Conservation (phyloP, 2,888 invertebrate genomes). For the Hemaris fuciformis region DNA sequence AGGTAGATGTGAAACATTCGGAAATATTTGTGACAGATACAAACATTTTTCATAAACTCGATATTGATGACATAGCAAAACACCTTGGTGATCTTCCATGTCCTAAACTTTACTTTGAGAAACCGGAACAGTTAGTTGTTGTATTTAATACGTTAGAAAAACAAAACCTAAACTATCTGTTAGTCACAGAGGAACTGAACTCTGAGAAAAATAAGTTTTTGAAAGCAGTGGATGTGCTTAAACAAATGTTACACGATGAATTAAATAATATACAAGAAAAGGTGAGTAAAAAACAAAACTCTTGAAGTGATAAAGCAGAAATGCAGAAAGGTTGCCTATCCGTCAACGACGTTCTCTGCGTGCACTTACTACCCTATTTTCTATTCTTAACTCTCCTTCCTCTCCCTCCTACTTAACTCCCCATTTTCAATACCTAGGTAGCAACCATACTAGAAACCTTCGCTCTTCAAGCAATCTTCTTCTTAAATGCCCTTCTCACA, state of each 20-base stretch:
- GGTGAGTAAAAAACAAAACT: constrained; percentile 41
- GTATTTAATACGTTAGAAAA: constrained; percentile 65
- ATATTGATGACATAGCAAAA: constrained; percentile 43
- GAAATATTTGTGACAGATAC: constrained; percentile 58
- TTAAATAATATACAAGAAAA: constrained; percentile 59
- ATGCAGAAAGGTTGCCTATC: too few species aligned
- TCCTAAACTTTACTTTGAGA: constrained; percentile 64
- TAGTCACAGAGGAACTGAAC: constrained; percentile 67
- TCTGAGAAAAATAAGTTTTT: constrained; percentile 65
- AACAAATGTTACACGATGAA: constrained; percentile 50
- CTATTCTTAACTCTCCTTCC: too few species aligned
- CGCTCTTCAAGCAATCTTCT: too few species aligned
- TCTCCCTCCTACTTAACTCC: too few species aligned
- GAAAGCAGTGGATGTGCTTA: constrained; percentile 52
- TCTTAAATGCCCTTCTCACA: too few species aligned
- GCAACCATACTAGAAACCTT: too few species aligned
- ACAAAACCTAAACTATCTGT: constrained; percentile 72
- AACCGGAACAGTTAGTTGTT: constrained; percentile 56
- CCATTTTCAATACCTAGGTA: too few species aligned
- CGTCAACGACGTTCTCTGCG: too few species aligned
- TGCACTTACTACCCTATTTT: too few species aligned
- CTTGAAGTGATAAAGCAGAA: too few species aligned
- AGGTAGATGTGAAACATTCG: constrained; percentile 44
- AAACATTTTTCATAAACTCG: constrained; percentile 55
- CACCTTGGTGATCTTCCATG: constrained; percentile 50